A percentile compares a stretch with the other conserved stretches of the same genome.
phyloP scores from a whole-genome alignment of 2,888 invertebrate species.

The Halictus ligatus region DNA sequence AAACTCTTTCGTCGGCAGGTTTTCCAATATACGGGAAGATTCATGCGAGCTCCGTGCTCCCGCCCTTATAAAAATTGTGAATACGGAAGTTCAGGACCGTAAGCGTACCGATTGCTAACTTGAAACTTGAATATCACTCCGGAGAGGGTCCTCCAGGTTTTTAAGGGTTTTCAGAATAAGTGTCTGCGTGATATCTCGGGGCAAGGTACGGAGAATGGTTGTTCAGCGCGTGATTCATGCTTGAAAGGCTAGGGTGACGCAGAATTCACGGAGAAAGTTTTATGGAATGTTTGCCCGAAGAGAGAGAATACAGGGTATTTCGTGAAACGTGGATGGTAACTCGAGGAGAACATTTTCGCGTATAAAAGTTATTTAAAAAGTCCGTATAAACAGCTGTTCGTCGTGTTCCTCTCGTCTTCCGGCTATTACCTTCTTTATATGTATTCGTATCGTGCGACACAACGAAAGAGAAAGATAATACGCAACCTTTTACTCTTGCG shows the following conservation, averaged over 20 bases:
- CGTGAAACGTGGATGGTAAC: background rate
- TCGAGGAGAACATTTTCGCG: background rate
- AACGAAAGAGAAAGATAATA: background rate
- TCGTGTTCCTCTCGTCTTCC: background rate
- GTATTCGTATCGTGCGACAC: background rate
- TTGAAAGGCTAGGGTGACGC: constrained; percentile 19
- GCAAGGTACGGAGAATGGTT: constrained; percentile 9
- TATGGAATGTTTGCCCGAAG: background rate
- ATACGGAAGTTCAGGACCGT: constrained; percentile 5
- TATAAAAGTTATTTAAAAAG: constrained; percentile 6
- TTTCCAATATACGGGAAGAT: constrained; percentile 13
- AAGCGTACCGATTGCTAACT: constrained; percentile 8
- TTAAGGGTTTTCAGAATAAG: constrained; percentile 9
- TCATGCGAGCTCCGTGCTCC: background rate
- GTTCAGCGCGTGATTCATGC: constrained; percentile 12
- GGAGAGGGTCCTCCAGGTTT: constrained; percentile 10
- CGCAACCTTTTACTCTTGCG: too few species aligned
- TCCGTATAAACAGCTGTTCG: background rate
- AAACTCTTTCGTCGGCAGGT: constrained; percentile 4
- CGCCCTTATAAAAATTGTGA: background rate
- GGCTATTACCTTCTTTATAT: background rate
- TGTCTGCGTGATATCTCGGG: constrained; percentile 11
- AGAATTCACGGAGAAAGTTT: constrained; percentile 8
- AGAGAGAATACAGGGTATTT: background rate
- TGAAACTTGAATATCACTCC: constrained; percentile 20